Base-by-base conservation (phyloP, 2,888 invertebrate species). In the Rhingia campestris region DNA sequence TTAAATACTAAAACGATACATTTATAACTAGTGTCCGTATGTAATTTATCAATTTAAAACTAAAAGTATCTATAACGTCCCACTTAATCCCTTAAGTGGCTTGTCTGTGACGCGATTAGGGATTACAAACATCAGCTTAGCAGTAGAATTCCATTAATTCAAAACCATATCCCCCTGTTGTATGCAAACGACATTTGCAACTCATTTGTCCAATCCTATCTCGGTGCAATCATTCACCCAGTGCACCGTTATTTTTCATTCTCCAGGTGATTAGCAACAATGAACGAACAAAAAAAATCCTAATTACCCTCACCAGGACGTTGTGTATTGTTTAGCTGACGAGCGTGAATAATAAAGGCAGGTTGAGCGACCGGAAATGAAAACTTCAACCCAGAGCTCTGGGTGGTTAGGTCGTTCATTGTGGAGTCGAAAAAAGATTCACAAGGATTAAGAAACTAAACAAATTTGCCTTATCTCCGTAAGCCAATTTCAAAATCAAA, bases 191-290 rank as follows among this genome's bases (percentile, higher is more conserved):
- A 67, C 37, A 67, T 61, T 70, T 58, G 37, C 74, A 64, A 53
- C 58, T 81, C 80, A 81, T 75, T 81, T 81, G 81, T 81, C 81
- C 69, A 64, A 59, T 70, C 39, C 56, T 58, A 75, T 75, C 69
- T 41, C 64, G 37, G 22, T 47, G 59, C 53, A 75, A 81, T 81
- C 75, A 75, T 75, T 81, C 75, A 81, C 41, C 56, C 7, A 5
- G 53, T 35, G 61, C 69, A 45, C 51, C 58, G 63, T 58, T 64
- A 81, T 70, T 81, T 75, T 75, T 59, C 70, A 70, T 37, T 70
- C 75, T 33, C 64, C 58, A 70, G 70, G 81, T 81, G 64, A 75
- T 70, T 75, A 81, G 58, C 54, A 63, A 58, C 9, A 6, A 45
- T 14, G 41, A 2, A 4, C 12, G 22, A 54, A n/a, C n/a, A 14